Percentiles rank a stretch among this genome's conserved stretches.
Conservation (phyloP, 2,113 vertebrate genomes). For the Notothenia coriiceps region DNA sequence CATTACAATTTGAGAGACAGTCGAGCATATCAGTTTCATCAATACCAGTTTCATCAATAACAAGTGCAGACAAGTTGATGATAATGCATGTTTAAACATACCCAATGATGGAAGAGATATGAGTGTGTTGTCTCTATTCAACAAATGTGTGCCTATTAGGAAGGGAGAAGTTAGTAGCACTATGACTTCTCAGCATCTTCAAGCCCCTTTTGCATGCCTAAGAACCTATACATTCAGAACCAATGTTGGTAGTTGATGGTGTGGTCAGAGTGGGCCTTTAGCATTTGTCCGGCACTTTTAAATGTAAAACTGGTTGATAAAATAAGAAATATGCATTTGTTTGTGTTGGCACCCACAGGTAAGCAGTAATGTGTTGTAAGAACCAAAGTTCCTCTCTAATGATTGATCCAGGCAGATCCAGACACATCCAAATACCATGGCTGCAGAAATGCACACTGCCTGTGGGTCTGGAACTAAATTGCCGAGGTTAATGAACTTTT, state of each 20-base stretch:
- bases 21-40: too few species aligned
- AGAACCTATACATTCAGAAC: neutral
- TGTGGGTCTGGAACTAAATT: neutral
- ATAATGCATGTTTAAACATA: too few species aligned
- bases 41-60: too few species aligned
- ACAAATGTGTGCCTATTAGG: neutral
- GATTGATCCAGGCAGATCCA: constrained; percentile 18
- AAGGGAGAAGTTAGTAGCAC: neutral
- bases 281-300: neutral
- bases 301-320: neutral
- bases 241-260: too few species aligned
- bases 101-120: too few species aligned
- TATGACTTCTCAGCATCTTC: neutral
- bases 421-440: constrained; percentile 28
- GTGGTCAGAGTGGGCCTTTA: neutral
- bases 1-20: too few species aligned
- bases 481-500: constrained; percentile 20
- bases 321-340: neutral
- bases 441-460: neutral
- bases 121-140: neutral
- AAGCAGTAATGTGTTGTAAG: neutral
- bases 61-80: too few species aligned
- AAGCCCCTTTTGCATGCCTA: neutral
- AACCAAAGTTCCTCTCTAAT: neutral
- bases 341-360: neutral